Evolutionary conservation across 2,113 vertebrate species (phyloP), one percentile per base, ranked within the genome.

Genomic region (Xyrauchen texanus): DNA sequence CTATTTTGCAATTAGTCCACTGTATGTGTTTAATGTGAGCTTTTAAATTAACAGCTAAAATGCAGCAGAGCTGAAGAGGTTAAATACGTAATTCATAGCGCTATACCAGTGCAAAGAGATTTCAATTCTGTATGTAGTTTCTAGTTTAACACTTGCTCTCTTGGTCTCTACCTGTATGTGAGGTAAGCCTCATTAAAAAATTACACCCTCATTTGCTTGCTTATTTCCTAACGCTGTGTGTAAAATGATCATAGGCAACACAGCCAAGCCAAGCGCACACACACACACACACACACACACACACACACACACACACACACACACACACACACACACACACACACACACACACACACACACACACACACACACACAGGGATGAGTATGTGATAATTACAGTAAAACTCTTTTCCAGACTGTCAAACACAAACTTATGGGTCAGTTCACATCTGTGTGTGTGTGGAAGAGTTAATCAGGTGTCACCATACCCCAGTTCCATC

Each of bases 401-500:
- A 74, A 80, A 42, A 7, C 61, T 80, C 61, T 67, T 10, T 47
- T 13, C 15, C 47, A 8, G 11, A 55, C 16, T 12, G 51, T 55
- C 68, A 57, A 0, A 55, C 51, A 70, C 68, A 55, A 9, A 15
- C 66, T 15, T 47, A 55, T 21, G 53, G 49, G 76, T 49, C 45
- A 64, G 8, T 78, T 85, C 77, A 76, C 83, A 85, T 85, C 84
- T 77, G 66, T 72, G 60, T 57, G 58, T 79, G 55, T 21, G n/a
- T 45, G 55, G 73, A 34, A 7, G 15, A 45, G 63, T 51, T 57
- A 62, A 64, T 67, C 64, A 60, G 77, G 64, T 69, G 71, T 82
- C 86, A 83, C 74, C 90, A 87, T 91, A 99, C 98, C 92, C 89
- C 92, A 10, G 92, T 92, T 85, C 94, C 93, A 0, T 94, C 96